These are phyloP conservation scores for Cacoxenus indagator DNA, from an alignment of 2,888 invertebrate genomes.

Conservation along the genomic window DNA sequence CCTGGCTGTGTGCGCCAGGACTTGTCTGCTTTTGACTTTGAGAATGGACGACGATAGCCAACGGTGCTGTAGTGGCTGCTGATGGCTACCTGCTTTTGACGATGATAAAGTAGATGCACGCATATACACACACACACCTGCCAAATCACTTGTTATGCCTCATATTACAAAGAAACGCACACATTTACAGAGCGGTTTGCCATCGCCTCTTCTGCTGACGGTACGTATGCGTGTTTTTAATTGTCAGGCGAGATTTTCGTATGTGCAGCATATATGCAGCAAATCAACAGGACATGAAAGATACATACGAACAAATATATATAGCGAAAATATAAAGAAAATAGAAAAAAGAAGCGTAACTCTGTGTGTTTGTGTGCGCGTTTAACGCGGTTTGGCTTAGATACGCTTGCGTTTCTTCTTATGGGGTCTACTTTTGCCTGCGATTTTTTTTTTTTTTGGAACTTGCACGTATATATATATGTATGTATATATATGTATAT, in stretches of 20 bases:
- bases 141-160: constrained; percentile 47
- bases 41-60: not conserved
- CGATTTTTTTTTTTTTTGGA: too few relatives aligned
- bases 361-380: not conserved
- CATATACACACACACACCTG: too few relatives aligned
- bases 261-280: constrained; percentile 51
- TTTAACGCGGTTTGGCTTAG: not conserved
- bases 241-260: constrained; percentile 40
- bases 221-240: constrained; percentile 52
- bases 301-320: too few relatives aligned
- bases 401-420: constrained; percentile 23
- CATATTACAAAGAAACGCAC: constrained; percentile 23
- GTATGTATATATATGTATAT: too few relatives aligned
- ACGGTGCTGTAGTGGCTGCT: not conserved
- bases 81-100: constrained; percentile 4
- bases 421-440: not conserved
- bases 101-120: constrained; percentile 27
- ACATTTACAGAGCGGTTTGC: constrained; percentile 22
- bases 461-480: too few relatives aligned
- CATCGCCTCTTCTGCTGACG: constrained; percentile 18
- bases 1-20: not conserved
- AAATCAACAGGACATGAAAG: constrained; percentile 50
- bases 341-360: not conserved
- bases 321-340: not conserved
- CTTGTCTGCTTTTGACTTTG: constrained; percentile 8